phyloP scores from a whole-genome alignment of 2,113 vertebrate genomes.

The Spheniscus mendiculus region DNA sequence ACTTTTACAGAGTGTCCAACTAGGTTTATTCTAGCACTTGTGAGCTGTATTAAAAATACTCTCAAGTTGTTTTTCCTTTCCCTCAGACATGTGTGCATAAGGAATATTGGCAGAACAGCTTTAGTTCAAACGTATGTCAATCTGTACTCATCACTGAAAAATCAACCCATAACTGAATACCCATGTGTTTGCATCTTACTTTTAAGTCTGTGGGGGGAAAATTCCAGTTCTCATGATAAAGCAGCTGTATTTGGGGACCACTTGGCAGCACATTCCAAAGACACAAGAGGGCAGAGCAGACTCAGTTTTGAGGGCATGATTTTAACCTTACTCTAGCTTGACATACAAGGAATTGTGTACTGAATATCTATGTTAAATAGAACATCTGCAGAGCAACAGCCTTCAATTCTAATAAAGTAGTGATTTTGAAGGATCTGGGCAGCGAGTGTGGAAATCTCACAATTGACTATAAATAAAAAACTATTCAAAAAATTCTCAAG shows the following conservation, averaged over 20 bases:
- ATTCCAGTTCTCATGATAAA: neutral
- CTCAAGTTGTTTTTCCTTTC: neutral
- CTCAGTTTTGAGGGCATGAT: neutral
- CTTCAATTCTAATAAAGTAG: neutral
- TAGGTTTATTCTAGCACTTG: neutral
- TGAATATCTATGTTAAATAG: neutral
- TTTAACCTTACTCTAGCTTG: neutral
- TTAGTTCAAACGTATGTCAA: neutral
- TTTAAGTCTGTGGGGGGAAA: neutral
- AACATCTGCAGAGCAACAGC: neutral
- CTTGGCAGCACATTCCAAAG: neutral
- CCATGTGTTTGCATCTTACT: neutral
- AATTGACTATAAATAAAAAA: neutral
- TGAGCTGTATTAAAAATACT: neutral
- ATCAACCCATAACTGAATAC: neutral
- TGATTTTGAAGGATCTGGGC: neutral
- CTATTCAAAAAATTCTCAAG: neutral
- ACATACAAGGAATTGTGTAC: neutral
- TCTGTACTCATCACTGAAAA: neutral
- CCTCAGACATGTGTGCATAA: neutral
- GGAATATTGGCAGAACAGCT: neutral
- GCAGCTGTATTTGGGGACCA: neutral
- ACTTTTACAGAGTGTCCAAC: neutral
- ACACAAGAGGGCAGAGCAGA: conserved; percentile 63
- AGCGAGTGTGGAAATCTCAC: neutral